These are phyloP conservation scores for Drosophila varians DNA, from an alignment of 1,140 invertebrate genomes.

Conservation along the genomic window DNA sequence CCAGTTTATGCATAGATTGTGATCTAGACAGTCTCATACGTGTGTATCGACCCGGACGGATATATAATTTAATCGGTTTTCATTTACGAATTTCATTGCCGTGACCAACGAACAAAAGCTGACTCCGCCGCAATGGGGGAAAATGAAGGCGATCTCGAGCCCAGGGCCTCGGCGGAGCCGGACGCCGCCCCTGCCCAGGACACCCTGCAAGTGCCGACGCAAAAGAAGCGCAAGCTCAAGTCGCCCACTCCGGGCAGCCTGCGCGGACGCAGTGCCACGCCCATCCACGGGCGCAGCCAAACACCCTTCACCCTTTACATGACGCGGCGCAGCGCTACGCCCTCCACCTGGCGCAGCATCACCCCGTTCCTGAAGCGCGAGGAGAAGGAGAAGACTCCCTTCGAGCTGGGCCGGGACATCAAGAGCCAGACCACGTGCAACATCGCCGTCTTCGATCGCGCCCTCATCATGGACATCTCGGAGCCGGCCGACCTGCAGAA, in stretches of 20 bases:
- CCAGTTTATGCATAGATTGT: slow-evolving; percentile 39
- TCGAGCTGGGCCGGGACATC: slow-evolving; percentile 77
- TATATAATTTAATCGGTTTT: slow-evolving; percentile 61
- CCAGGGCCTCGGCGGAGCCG: slow-evolving; percentile 67
- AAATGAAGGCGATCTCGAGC: slow-evolving; percentile 75
- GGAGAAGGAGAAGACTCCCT: slow-evolving; percentile 83
- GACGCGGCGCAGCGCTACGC: slow-evolving; percentile 78
- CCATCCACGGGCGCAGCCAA: slow-evolving; percentile 78
- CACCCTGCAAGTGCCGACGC: slow-evolving; percentile 68
- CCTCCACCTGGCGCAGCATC: slow-evolving; percentile 81
- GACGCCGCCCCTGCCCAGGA: slow-evolving; percentile 73
- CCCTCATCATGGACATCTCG: slow-evolving; percentile 83
- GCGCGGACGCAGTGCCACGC: slow-evolving; percentile 80
- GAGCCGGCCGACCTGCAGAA: slow-evolving; percentile 73
- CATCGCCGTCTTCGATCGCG: slow-evolving; percentile 82
- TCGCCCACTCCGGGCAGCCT: slow-evolving; percentile 79
- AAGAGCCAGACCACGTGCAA: slow-evolving; percentile 79
- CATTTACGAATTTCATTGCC: slow-evolving; percentile 53
- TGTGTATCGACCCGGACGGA: slow-evolving; percentile 67
- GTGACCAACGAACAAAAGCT: slow-evolving; percentile 13
- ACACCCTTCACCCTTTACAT: slow-evolving; percentile 79
- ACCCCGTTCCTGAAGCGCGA: slow-evolving; percentile 82
- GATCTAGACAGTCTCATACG: slow-evolving; percentile 40
- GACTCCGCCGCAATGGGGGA: slow-evolving; percentile 68
- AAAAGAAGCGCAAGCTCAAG: slow-evolving; percentile 78